phyloP scores from a whole-genome alignment of 2,113 vertebrate species.

The Tragelaphus strepsiceros region DNA sequence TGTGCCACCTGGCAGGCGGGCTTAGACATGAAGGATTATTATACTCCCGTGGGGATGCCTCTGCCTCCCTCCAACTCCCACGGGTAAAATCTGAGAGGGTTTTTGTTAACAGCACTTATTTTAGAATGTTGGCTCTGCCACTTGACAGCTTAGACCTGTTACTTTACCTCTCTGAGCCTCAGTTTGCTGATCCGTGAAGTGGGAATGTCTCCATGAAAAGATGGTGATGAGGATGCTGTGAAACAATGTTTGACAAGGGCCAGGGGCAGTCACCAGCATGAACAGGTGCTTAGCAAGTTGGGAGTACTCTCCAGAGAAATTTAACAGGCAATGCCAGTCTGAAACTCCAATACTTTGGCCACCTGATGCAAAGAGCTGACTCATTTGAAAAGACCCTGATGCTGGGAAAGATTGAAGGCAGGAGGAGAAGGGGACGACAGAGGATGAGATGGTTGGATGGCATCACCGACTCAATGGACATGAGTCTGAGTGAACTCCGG shows the following conservation, averaged over 20 bases:
- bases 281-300: not conserved
- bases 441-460: not conserved
- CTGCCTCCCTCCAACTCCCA: not conserved
- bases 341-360: not conserved
- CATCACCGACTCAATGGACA: not conserved
- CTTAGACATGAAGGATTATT: not conserved
- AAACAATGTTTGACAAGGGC: not conserved
- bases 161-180: not conserved
- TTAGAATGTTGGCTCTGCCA: not conserved
- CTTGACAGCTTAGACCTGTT: not conserved
- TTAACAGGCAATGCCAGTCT: not conserved
- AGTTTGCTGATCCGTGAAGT: not conserved
- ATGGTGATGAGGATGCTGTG: not conserved
- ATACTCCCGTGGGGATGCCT: not conserved
- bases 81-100: not conserved
- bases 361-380: not conserved
- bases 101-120: not conserved
- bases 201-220: not conserved
- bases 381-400: not conserved
- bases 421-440: not conserved
- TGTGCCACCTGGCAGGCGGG: accelerated
- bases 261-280: not conserved
- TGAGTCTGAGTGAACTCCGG: not conserved
- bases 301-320: not conserved
- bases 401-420: not conserved